These are phyloP conservation scores for Platynereis dumerilii DNA, from an alignment of 2,888 invertebrate species.

Conservation along the genomic window DNA sequence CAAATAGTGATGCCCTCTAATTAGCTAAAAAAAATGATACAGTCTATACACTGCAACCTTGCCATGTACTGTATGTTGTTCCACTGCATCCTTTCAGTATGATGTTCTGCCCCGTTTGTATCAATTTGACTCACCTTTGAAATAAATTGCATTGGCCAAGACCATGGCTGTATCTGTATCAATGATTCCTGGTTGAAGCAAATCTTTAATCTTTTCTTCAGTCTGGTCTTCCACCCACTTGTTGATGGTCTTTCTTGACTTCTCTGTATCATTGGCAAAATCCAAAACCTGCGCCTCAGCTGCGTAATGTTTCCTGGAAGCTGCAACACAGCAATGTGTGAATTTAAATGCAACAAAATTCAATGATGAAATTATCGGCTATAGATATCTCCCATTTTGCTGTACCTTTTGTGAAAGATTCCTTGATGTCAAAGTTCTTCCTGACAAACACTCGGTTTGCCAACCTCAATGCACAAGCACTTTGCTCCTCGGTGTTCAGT, in stretches of 20 bases:
- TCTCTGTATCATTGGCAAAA: slow-evolving; percentile 49
- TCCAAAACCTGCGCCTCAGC: slow-evolving; percentile 43
- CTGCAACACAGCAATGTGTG: background rate
- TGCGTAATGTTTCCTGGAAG: slow-evolving; percentile 34
- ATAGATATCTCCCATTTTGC: too few species aligned
- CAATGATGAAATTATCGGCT: too few species aligned
- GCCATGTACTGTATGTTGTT: too few species aligned
- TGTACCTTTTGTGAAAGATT: slow-evolving; percentile 29
- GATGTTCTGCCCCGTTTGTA: too few species aligned
- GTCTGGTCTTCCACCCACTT: slow-evolving; percentile 83
- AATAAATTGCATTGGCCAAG: slow-evolving; percentile 66
- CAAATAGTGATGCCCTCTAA: too few species aligned
- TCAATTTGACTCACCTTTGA: slow-evolving; percentile 64
- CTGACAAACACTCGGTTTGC: slow-evolving; percentile 50
- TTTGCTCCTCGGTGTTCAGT: background rate
- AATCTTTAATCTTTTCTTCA: slow-evolving; percentile 79
- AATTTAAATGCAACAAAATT: too few species aligned
- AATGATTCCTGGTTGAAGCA: slow-evolving; percentile 70
- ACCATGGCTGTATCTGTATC: slow-evolving; percentile 55
- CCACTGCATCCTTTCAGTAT: too few species aligned
- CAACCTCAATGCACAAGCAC: background rate
- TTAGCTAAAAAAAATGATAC: too few species aligned
- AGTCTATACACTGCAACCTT: too few species aligned
- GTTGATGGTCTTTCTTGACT: slow-evolving; percentile 67
- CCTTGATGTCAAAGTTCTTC: slow-evolving; percentile 3